phyloP scores from a whole-genome alignment of 1,140 invertebrate genomes.

The Bilobella aurantiaca region DNA sequence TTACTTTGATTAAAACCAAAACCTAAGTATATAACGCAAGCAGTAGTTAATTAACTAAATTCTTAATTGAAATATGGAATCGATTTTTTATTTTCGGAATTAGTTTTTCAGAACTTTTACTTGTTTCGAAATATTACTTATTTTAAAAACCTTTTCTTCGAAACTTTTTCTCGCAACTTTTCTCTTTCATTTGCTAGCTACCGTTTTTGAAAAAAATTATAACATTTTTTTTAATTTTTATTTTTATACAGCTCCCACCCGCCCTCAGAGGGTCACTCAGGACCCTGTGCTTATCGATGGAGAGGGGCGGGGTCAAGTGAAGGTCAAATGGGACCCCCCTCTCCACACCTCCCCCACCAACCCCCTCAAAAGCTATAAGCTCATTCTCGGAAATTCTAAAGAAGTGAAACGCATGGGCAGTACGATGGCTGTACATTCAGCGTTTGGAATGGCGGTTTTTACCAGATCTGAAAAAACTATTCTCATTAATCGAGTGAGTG shows the following conservation, averaged over 20 bases:
- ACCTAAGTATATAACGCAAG: no score
- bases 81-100: no score
- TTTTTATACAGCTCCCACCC: background rate
- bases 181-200: no score
- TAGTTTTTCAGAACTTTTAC: no score
- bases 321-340: constrained; percentile 21
- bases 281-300: background rate
- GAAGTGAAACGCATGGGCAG: background rate
- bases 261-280: background rate
- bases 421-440: background rate
- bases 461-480: background rate
- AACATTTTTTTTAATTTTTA: background rate
- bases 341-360: constrained; percentile 13
- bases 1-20: no score
- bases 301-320: constrained; percentile 1
- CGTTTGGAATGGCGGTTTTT: background rate
- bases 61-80: no score
- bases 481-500: background rate
- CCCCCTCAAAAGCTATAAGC: background rate
- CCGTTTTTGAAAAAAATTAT: no score
- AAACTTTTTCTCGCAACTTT: no score
- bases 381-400: background rate
- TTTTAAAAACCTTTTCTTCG: no score
- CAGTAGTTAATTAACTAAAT: no score
- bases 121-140: no score